These are phyloP conservation scores for Drosophila lacertosa DNA, from an alignment of 1,140 invertebrate genomes.

Conservation along the genomic window DNA sequence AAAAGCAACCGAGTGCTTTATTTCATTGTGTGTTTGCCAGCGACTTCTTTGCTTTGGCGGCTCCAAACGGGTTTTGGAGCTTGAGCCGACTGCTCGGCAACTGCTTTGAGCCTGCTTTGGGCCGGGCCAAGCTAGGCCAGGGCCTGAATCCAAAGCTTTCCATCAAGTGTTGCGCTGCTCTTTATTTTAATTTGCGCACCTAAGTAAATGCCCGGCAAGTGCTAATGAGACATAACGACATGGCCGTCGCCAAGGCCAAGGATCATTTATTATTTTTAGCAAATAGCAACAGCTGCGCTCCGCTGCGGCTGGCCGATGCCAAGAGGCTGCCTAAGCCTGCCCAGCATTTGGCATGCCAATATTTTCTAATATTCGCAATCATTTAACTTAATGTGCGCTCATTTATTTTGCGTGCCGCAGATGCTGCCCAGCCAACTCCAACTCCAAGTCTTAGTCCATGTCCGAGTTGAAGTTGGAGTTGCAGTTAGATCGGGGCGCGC, in stretches of 20 bases:
- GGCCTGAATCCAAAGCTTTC: conserved; percentile 28
- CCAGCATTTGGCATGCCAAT: conserved; percentile 66
- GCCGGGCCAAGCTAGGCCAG: not conserved
- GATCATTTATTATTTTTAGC: conserved; percentile 69
- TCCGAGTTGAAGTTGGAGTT: conserved; percentile 4
- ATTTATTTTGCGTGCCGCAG: conserved; percentile 65
- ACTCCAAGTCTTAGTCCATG: not conserved
- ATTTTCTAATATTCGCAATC: conserved; percentile 82
- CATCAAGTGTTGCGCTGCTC: conserved; percentile 48
- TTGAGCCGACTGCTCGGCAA: not conserved
- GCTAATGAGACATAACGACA: conserved; percentile 80
- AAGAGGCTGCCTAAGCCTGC: conserved; percentile 20
- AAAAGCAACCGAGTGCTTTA: conserved; percentile 9
- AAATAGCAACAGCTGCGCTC: conserved; percentile 32
- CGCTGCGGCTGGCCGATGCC: not conserved
- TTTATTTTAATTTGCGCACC: conserved; percentile 72
- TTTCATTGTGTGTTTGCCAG: conserved; percentile 10
- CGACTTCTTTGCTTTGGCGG: not conserved
- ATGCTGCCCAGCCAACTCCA: conserved; percentile 8
- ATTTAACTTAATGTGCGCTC: conserved; percentile 79
- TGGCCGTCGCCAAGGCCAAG: conserved; percentile 64
- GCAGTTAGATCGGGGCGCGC: conserved; percentile 33
- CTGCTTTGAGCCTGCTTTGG: conserved; percentile 4
- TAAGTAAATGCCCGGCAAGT: conserved; percentile 65
- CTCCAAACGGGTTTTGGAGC: conserved; percentile 55